Conservation (phyloP, 2,888 invertebrate genomes). For the Tenthredo distinguenda region DNA sequence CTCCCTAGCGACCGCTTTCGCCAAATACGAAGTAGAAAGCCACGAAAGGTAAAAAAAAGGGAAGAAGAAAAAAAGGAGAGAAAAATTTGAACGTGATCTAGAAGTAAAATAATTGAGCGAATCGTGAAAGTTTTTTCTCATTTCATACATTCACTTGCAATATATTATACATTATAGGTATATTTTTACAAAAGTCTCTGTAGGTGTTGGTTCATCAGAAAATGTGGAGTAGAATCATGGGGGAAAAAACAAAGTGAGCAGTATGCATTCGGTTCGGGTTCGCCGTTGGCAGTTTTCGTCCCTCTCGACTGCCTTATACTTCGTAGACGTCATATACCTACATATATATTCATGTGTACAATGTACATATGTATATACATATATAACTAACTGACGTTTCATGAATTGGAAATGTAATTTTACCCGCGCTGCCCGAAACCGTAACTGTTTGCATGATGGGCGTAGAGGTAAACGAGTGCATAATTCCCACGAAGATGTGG, state of each 20-base stretch:
- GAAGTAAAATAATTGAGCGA: not conserved
- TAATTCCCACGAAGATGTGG: constrained; percentile 64
- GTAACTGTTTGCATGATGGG: constrained; percentile 74
- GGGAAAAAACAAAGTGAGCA: constrained; percentile 5
- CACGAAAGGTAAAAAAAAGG: not conserved
- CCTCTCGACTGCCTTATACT: constrained; percentile 22
- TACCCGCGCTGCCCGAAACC: constrained; percentile 65
- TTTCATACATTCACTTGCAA: not conserved
- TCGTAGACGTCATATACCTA: constrained; percentile 17
- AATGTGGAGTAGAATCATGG: not conserved
- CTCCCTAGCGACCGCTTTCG: constrained; percentile 39
- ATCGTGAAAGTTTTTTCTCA: not conserved
- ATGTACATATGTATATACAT: constrained; percentile 32
- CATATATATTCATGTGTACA: constrained; percentile 6
- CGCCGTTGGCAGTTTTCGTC: constrained; percentile 10
- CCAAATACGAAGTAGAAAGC: constrained; percentile 13
- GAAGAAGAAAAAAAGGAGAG: not conserved
- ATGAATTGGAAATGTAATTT: constrained; percentile 78
- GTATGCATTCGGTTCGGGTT: constrained; percentile 32
- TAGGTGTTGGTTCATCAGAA: not conserved
- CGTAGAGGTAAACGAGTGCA: constrained; percentile 74
- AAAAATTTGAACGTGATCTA: not conserved
- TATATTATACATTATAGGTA: not conserved
- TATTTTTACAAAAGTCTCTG: not conserved
- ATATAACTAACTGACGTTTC: constrained; percentile 72